Conservation (phyloP, 1,140 invertebrate species). For the Ooceraea biroi region DNA sequence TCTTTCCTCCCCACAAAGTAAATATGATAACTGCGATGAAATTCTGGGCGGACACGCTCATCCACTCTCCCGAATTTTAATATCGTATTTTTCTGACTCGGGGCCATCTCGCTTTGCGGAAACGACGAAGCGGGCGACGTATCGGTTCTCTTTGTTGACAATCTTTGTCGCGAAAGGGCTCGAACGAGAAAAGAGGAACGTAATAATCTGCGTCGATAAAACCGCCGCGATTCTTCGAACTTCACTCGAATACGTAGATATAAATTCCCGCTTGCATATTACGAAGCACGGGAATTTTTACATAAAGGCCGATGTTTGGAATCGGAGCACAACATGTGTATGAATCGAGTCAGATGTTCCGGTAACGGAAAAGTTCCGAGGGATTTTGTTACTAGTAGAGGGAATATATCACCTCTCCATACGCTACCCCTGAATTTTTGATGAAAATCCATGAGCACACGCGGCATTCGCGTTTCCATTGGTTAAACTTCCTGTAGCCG, state of each 20-base stretch:
- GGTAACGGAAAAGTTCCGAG: neutral
- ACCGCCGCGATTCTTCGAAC: neutral
- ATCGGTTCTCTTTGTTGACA: neutral
- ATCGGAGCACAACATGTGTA: neutral
- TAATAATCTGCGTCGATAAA: neutral
- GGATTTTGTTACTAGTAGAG: neutral
- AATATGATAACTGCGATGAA: constrained; percentile 6
- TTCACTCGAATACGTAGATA: neutral
- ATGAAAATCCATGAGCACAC: constrained; percentile 26
- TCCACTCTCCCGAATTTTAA: neutral
- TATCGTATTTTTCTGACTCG: constrained; percentile 12
- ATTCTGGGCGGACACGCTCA: constrained; percentile 1
- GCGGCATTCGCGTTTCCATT: neutral
- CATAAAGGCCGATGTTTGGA: neutral
- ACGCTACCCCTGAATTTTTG: neutral
- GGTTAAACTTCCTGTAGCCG: constrained; percentile 23
- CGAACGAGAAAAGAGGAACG: neutral
- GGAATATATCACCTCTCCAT: neutral
- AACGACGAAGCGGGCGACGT: constrained; percentile 4
- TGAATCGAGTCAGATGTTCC: neutral
- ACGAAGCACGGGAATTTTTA: neutral
- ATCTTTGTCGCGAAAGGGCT: neutral
- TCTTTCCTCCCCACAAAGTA: neutral
- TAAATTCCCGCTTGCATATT: neutral
- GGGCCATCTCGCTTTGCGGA: neutral